Percentiles rank a stretch among this genome's conserved stretches.
phyloP scores from a whole-genome alignment of 1,140 invertebrate genomes.

The Zaprionus inermis region DNA sequence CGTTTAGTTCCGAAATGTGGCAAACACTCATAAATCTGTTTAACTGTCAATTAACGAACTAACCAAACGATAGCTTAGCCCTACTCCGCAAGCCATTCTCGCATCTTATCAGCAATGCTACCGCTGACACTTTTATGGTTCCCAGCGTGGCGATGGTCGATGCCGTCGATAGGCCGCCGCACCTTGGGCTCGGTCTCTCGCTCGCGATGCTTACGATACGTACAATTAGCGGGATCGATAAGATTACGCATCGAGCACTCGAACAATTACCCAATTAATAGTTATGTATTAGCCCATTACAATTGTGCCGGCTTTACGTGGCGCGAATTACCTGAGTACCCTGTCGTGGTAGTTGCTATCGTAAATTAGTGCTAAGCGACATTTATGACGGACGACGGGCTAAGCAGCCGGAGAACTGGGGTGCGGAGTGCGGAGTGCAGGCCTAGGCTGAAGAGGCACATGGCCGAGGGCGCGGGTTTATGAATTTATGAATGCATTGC shows the following conservation, averaged over 20 bases:
- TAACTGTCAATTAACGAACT: not conserved
- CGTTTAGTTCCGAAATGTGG: not conserved
- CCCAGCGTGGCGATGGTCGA: not conserved
- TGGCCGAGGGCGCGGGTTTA: constrained; percentile 11
- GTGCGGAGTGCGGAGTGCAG: too few relatives aligned
- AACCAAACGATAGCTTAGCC: not conserved
- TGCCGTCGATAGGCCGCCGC: not conserved
- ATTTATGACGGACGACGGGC: constrained; percentile 24
- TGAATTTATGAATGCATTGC: constrained; percentile 46
- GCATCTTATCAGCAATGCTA: constrained; percentile 18
- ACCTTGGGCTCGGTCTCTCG: not conserved
- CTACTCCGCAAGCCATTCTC: not conserved
- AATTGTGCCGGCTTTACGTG: not conserved
- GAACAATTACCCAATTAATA: constrained; percentile 42
- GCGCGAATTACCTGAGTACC: not conserved
- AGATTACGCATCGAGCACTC: constrained; percentile 30
- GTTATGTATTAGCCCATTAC: constrained; percentile 29
- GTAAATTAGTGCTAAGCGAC: constrained; percentile 34
- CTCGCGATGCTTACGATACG: not conserved
- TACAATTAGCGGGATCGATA: constrained; percentile 26
- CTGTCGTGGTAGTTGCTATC: not conserved
- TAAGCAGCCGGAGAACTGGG: not conserved
- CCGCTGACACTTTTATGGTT: constrained; percentile 28
- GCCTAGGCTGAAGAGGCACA: constrained; percentile 9
- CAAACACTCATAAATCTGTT: constrained; percentile 6